Evolutionary conservation across 2,888 invertebrate genomes (phyloP).

Genomic region (Drosophila anceps): DNA sequence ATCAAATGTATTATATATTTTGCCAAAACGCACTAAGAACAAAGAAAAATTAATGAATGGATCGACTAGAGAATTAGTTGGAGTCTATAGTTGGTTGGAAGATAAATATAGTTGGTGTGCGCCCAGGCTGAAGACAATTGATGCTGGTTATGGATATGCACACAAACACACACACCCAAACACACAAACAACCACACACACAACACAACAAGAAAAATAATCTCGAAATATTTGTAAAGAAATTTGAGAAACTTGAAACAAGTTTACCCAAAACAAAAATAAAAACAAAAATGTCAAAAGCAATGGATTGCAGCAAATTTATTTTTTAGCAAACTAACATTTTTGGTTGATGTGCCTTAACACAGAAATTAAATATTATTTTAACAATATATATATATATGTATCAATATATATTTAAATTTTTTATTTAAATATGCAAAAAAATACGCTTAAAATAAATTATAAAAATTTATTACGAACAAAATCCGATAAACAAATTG

Average conservation of each 20-base stretch:
- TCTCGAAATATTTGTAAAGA: constrained; percentile 74
- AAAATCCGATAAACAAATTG: constrained; percentile 27
- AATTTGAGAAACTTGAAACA: constrained; percentile 9
- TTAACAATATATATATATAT: neutral
- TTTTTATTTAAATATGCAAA: constrained; percentile 26
- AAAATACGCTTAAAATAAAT: constrained; percentile 49
- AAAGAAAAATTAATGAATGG: constrained; percentile 31
- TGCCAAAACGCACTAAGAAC: constrained; percentile 64
- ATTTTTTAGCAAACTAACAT: constrained; percentile 24
- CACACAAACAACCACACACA: constrained; percentile 44
- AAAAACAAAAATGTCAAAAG: constrained; percentile 13
- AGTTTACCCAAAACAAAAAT: constrained; percentile 10
- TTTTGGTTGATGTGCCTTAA: constrained; percentile 41
- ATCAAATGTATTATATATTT: constrained; percentile 62
- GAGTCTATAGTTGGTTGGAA: constrained; percentile 34
- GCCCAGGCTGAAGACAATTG: constrained; percentile 34
- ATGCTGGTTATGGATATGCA: constrained; percentile 56
- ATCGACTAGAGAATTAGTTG: constrained; percentile 5
- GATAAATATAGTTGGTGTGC: constrained; percentile 34
- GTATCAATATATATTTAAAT: constrained; percentile 34
- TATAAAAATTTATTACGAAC: constrained; percentile 45
- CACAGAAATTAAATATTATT: constrained; percentile 18
- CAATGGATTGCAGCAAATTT: constrained; percentile 14
- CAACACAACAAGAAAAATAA: constrained; percentile 43
- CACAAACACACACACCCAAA: constrained; percentile 33